Percentiles rank a stretch among this genome's conserved stretches.
phyloP scores from a whole-genome alignment of 2,888 invertebrate species.

The Platynereis dumerilii region DNA sequence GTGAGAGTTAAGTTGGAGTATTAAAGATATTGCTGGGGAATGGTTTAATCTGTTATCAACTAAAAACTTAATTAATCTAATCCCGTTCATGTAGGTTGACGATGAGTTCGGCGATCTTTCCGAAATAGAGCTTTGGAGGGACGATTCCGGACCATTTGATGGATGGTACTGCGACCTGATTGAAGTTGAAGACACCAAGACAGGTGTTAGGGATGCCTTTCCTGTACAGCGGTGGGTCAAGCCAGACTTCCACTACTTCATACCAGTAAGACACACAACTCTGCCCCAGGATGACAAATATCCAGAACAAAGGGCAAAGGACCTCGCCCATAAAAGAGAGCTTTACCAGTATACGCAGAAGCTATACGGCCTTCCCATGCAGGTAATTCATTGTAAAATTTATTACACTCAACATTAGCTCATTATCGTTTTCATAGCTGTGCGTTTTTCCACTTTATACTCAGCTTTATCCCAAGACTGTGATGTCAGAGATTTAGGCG shows the following conservation, averaged over 20 bases:
- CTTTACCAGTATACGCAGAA: conserved; percentile 39
- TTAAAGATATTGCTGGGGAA: too few relatives aligned
- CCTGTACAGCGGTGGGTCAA: conserved; percentile 65
- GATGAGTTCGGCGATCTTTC: conserved; percentile 34
- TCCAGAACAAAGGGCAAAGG: conserved; percentile 53
- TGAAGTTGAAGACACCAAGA: conserved; percentile 46
- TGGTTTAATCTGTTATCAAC: too few relatives aligned
- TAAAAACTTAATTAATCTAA: too few relatives aligned
- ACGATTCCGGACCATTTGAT: conserved; percentile 54
- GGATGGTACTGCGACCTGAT: conserved; percentile 62
- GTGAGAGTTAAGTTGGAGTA: too few relatives aligned
- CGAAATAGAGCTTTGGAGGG: conserved; percentile 62
- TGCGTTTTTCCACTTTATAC: too few relatives aligned
- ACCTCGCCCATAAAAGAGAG: conserved; percentile 57
- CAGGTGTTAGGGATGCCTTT: conserved; percentile 47
- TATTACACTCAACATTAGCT: too few relatives aligned
- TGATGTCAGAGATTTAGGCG: too few relatives aligned
- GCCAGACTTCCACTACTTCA: conserved; percentile 53
- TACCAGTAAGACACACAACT: conserved; percentile 59
- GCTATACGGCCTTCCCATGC: conserved; percentile 38
- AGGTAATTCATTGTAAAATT: too few relatives aligned
- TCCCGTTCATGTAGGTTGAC: conserved; percentile 12
- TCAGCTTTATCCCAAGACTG: too few relatives aligned
- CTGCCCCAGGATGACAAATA: conserved; percentile 63
- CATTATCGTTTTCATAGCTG: too few relatives aligned